Base-by-base conservation (phyloP, 2,888 invertebrate species). In the Ophion slaviceki region DNA sequence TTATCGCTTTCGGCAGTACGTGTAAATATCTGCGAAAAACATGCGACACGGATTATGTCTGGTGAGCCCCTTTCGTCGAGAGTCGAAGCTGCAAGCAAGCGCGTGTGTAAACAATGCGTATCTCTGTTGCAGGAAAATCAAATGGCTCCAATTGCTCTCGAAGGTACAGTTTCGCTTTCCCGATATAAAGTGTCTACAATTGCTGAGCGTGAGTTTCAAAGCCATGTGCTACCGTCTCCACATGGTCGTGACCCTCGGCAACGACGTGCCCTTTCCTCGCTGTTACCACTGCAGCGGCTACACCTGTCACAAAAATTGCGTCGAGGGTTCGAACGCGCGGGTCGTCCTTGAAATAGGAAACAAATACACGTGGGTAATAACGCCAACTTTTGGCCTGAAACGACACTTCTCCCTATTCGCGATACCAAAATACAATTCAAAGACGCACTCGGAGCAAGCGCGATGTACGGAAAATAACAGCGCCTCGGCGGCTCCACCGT, bases 261-360 rank as follows among this genome's bases (percentile, higher is more conserved):
- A 93, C 47, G 92, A 89, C 64, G 90, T 89, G 32, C 91, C 91
- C 14, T 94, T 94, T 71, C 93, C 92, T 82, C 93, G 93, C 86
- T 94, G 94, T 82, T 92, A 89, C 57, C 92, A 93, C 83, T 94
- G 94, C 88, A 92, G 92, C 72, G 91, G 93, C 28, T 94, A 93
- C 75, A 94, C 94, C 6, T 94, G 94, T 89, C 92, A 93, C 68
- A 90, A 93, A 57, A 93, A 93, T 80, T 94, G 94, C 70, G 92
- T 93, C 0, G 93, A 94, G 80, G 92, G 94, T 72, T 92, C 93
- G 14, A 92, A 92, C 81, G 91, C 92, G 5, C 93, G 94, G 89
- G 92, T 94, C 40, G 94, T 94, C 2, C 92, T 94, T 47, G 94
- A 94, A 88, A 94, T 94, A 80, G 94, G 94, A 36, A 94, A 94